Evolutionary conservation across 2,888 invertebrate genomes (phyloP), one percentile per base, ranked within the genome.

Genomic region (Ennomos erosarius): DNA sequence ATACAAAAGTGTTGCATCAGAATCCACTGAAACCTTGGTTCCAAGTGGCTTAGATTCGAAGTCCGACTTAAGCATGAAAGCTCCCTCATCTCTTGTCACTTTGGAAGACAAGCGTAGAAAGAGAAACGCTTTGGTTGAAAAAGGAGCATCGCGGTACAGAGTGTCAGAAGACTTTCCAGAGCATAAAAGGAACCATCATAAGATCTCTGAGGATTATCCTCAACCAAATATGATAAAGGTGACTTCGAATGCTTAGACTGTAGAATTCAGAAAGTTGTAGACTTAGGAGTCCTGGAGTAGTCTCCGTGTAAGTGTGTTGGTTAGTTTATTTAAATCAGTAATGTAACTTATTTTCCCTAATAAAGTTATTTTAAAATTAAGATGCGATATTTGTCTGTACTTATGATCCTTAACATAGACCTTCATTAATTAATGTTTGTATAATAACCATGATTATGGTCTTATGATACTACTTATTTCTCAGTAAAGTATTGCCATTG

Each of bases 111-210:
- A 59, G 12, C 49, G 59, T 10, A 59, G 33, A 38, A 62, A 56
- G 9, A 62, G 69, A 38, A 68, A 71, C 62, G 10, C 39, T 8
- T 57, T 58, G 49, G 34, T 59, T 1, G 66, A 63, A 9, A 58
- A 56, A 38, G 68, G 65, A 0, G 62, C 69, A 13, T 66, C 68
- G 10, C 74, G 73, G 50, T 69, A 73, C 37, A 79, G 65, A 40
- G 71, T 80, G 2, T 78, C 80, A 0, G 72, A 76, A 60, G 78
- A 80, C 49, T 75, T 60, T 47, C 76, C 76, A 4, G 74, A 74
- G 13, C 62, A 56, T n/a, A 56, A 58, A 35, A 73, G 74, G 0
- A 70, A 70, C 38, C 75, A 62, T 45, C 74, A 78, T 44, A 54
- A 69, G 3, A 67, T 80, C 10, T 80, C 80, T 1, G 64, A 68